These are phyloP conservation scores for Kryptolebias marmoratus DNA, from an alignment of 2,113 vertebrate species.

Conservation along the genomic window DNA sequence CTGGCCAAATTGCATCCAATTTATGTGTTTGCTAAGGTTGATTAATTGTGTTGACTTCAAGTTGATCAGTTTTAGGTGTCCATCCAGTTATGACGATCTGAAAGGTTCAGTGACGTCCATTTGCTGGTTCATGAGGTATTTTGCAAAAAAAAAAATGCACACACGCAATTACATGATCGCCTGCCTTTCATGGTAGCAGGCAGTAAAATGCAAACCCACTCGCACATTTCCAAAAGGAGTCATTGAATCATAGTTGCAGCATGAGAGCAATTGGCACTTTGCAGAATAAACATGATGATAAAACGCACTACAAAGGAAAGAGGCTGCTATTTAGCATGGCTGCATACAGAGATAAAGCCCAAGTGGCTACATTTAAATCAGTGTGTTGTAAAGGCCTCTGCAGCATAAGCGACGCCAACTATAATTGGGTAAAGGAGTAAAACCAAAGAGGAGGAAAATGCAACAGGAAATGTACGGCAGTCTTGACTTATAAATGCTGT, in stretches of 20 bases:
- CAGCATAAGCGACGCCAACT: not conserved
- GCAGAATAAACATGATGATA: constrained; percentile 3
- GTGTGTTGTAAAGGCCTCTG: constrained; percentile 1
- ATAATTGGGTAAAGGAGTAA: not conserved
- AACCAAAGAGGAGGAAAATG: not conserved
- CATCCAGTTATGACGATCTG: too few relatives aligned
- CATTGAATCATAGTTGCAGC: not conserved
- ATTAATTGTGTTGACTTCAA: too few relatives aligned
- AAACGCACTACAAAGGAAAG: not conserved
- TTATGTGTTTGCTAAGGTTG: too few relatives aligned
- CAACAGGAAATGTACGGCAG: not conserved
- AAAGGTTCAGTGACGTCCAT: too few relatives aligned
- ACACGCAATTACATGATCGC: too few relatives aligned
- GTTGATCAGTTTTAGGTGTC: too few relatives aligned
- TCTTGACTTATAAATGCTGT: too few relatives aligned
- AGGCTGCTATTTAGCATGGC: not conserved
- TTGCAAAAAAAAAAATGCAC: too few relatives aligned
- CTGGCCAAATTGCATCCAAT: too few relatives aligned
- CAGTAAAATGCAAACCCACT: not conserved
- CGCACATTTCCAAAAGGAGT: not conserved
- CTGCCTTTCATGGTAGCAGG: too few relatives aligned
- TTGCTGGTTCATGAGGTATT: too few relatives aligned
- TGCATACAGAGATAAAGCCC: constrained; percentile 19
- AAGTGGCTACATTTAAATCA: constrained; percentile 8
- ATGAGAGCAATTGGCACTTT: not conserved